These are phyloP conservation scores for Grapholita molesta DNA, from an alignment of 1,140 invertebrate genomes.

Conservation along the genomic window DNA sequence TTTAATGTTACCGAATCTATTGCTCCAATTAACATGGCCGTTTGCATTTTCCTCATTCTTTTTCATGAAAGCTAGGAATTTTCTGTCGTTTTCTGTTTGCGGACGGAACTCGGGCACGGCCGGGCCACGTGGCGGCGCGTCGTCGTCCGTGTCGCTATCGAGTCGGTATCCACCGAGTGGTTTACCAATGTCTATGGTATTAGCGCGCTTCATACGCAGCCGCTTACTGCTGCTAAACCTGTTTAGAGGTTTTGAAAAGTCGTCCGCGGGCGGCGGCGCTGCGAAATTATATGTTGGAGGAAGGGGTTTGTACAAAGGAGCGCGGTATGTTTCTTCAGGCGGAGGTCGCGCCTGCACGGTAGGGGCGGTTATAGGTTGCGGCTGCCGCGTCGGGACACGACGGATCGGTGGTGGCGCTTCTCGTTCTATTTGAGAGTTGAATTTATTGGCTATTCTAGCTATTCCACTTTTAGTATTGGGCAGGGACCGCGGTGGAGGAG, in stretches of 20 bases:
- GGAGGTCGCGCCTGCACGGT: conserved; percentile 20
- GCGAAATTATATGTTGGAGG: conserved; percentile 69
- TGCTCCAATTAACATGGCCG: conserved; percentile 83
- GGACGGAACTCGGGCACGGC: conserved; percentile 84
- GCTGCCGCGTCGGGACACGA: conserved; percentile 36
- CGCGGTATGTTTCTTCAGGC: conserved; percentile 46
- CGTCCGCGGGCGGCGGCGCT: conserved; percentile 56
- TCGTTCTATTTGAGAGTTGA: conserved; percentile 49
- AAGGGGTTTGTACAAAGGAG: conserved; percentile 52
- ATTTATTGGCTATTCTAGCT: conserved; percentile 63
- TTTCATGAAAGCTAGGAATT: conserved; percentile 90
- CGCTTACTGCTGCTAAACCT: conserved; percentile 84
- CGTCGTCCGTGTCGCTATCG: conserved; percentile 73
- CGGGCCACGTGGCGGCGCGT: conserved; percentile 45
- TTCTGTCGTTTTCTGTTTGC: conserved; percentile 90
- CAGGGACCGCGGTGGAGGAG: conserved; percentile 30
- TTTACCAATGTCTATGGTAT: conserved; percentile 92
- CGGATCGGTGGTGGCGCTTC: conserved; percentile 45
- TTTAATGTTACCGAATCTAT: conserved; percentile 90
- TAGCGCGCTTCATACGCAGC: conserved; percentile 89
- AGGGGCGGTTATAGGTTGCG: conserved; percentile 13
- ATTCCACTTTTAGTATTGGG: conserved; percentile 56
- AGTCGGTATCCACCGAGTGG: conserved; percentile 78
- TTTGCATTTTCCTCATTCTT: conserved; percentile 81
- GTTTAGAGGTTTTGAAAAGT: conserved; percentile 64